Conservation (phyloP, 2,113 vertebrate species). For the Edolisoma coerulescens region DNA sequence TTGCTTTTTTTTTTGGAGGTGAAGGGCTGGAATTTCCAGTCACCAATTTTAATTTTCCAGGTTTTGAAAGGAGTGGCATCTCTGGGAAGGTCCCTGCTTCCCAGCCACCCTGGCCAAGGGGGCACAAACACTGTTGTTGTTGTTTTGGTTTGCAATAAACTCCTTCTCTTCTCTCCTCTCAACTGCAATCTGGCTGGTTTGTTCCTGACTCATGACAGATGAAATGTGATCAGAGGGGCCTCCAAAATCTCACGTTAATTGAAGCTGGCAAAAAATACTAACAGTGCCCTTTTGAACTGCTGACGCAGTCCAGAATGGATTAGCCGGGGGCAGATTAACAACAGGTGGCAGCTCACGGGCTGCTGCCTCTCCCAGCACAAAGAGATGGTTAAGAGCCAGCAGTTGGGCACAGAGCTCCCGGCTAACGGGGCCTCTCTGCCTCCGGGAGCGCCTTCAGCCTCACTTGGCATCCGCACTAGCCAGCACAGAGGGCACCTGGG, state of each 20-base stretch:
- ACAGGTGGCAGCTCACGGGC: constrained; percentile 80
- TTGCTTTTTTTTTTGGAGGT: background rate
- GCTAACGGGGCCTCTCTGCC: too few species aligned
- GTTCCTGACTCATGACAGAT: constrained; percentile 75
- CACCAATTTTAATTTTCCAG: background rate
- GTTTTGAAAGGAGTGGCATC: background rate
- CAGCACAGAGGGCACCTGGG: background rate
- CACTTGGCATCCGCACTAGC: fast-evolving
- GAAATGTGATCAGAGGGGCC: constrained; percentile 84
- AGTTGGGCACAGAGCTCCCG: background rate
- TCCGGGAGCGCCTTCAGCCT: fast-evolving
- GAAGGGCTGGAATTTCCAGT: background rate
- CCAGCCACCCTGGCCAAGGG: background rate
- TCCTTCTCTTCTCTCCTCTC: constrained; percentile 67
- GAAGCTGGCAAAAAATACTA: constrained; percentile 89
- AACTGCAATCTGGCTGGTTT: constrained; percentile 74
- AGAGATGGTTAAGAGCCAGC: constrained; percentile 1
- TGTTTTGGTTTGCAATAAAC: constrained; percentile 73
- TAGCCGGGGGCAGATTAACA: constrained; percentile 86
- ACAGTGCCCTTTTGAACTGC: constrained; percentile 88
- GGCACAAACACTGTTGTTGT: constrained; percentile 43
- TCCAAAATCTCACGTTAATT: constrained; percentile 86
- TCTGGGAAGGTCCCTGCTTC: background rate
- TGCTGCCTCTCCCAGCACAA: background rate
- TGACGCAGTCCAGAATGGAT: constrained; percentile 88